Base-by-base conservation (phyloP, 2,888 invertebrate species). In the Pheosia gnoma region DNA sequence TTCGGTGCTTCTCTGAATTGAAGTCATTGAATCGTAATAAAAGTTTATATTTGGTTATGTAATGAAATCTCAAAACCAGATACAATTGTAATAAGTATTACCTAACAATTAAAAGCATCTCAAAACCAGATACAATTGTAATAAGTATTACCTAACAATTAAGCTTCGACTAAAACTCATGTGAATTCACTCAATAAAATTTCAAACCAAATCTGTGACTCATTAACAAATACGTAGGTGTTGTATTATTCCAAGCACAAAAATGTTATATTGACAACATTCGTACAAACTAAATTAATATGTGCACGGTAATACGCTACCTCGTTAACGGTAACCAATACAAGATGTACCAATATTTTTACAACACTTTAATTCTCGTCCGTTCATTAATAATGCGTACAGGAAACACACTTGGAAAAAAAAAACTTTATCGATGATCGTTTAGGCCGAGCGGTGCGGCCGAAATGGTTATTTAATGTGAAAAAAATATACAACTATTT, bases 381-480 rank as follows among this genome's bases (percentile, higher is more conserved):
- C 71, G 68, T 73, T 77, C 69, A 72, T 72, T 72, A 63, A 65
- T 67, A 65, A 68, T 64, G 63, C 68, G 67, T 60, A 75, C 78
- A 80, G 77, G 78, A 82, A 84, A 81, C 75, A 53, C 63, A 72
- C 60, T 59, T 62, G 64, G 68, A 76, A 77, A 75, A 77, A 77
- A 78, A 82, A 77, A 74, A 62, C 70, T 83, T 84, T 87, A 88
- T 89, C 89, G 86, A 84, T 83, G 83, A 85, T 87, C 87, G 86
- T 88, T 89, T 88, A 87, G 80, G 80, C 78, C 74, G 73, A 77
- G 83, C 81, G 80, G 74, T 72, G 72, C 71, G 59, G 61, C 63
- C 77, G 64, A 72, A 92, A 93, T 92, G 90, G 91, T 76, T 92
- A 88, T 92, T 92, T 92, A 92, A 93, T 92, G 90, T 91, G 89